Conservation (phyloP, 2,797 vertebrate species). For the Leptodactylus fallax region DNA sequence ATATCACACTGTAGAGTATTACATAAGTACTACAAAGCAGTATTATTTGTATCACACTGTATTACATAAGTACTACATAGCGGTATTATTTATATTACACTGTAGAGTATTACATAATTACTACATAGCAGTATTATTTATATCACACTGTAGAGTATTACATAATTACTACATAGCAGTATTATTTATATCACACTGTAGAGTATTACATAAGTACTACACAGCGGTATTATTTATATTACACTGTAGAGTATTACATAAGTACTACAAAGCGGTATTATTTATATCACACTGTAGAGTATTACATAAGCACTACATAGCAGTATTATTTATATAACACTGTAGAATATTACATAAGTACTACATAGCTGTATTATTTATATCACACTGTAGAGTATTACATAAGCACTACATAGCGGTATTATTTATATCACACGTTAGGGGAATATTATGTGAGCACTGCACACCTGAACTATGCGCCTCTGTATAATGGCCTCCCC, state of each 20-base stretch:
- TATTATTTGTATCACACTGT: too few species aligned
- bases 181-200: not conserved
- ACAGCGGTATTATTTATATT: not conserved
- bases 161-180: not conserved
- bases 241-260: too few species aligned
- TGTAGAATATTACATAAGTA: not conserved
- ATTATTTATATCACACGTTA: not conserved
- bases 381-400: not conserved
- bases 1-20: not conserved
- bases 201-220: not conserved
- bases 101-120: too few species aligned
- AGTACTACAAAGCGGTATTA: not conserved
- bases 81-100: too few species aligned
- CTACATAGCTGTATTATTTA: not conserved
- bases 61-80: too few species aligned
- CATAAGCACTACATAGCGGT: not conserved
- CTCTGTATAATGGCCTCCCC: too few species aligned
- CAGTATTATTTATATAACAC: too few species aligned
- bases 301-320: too few species aligned
- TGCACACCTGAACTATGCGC: too few species aligned
- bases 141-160: not conserved
- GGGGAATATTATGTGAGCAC: too few species aligned
- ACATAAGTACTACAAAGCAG: not conserved
- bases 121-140: too few species aligned
- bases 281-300: not conserved